phyloP scores from a whole-genome alignment of 2,113 vertebrate species.

The Muntiacus reevesi region DNA sequence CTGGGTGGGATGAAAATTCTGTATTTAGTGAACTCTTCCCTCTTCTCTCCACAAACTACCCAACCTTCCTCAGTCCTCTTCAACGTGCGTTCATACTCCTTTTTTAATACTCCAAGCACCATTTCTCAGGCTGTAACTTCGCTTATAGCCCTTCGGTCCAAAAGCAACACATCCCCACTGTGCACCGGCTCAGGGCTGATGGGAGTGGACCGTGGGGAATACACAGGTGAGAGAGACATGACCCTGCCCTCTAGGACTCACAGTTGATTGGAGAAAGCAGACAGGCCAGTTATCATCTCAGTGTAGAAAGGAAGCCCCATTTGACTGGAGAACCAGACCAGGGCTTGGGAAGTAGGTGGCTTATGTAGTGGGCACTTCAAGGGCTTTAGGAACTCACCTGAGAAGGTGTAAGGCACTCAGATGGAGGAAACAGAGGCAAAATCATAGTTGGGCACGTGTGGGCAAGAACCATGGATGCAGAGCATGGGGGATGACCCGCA shows the following conservation, averaged over 20 bases:
- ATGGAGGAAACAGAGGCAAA: neutral
- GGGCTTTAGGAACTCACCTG: neutral
- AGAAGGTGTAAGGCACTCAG: neutral
- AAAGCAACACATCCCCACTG: neutral
- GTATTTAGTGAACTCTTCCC: neutral
- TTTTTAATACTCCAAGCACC: neutral
- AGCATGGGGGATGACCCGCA: neutral
- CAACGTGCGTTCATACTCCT: neutral
- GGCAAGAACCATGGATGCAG: neutral
- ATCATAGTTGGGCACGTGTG: neutral
- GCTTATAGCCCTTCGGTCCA: neutral
- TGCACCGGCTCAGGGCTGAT: neutral
- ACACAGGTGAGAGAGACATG: neutral
- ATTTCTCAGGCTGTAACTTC: neutral
- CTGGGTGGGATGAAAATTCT: neutral
- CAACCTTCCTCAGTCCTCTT: neutral
- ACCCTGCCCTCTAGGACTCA: neutral
- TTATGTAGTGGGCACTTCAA: neutral
- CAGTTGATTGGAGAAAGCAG: neutral
- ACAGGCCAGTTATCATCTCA: neutral
- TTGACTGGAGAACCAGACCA: neutral
- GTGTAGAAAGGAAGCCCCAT: neutral
- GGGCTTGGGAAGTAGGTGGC: neutral
- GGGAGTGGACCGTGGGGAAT: neutral
- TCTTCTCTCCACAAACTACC: neutral